Percentiles rank a stretch among this genome's conserved stretches.
phyloP scores from a whole-genome alignment of 2,113 vertebrate species.

The Caloenas nicobarica region DNA sequence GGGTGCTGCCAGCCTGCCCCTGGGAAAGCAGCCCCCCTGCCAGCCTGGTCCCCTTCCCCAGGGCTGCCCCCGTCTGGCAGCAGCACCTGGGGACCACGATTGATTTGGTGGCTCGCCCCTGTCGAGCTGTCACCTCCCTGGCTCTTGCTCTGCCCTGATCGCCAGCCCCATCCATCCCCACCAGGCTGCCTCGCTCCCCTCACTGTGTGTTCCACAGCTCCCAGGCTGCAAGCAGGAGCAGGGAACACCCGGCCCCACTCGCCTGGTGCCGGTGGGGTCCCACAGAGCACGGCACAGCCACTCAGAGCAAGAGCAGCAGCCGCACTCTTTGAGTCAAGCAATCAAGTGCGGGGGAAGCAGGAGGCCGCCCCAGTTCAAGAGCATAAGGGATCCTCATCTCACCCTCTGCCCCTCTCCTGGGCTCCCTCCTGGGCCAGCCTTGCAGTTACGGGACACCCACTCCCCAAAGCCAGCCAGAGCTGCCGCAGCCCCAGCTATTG shows the following conservation, averaged over 20 bases:
- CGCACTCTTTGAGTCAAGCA: not conserved
- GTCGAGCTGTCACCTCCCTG: not conserved
- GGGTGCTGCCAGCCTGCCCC: not conserved
- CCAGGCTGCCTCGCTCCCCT: not conserved
- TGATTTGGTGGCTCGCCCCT: not conserved
- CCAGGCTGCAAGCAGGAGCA: not conserved
- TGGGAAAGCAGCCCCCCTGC: not conserved
- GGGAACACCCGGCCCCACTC: not conserved
- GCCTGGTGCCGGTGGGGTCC: not conserved
- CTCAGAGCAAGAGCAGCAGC: not conserved
- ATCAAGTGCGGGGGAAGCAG: accelerated
- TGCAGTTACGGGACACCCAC: not conserved
- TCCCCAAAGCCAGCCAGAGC: not conserved
- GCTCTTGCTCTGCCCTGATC: not conserved
- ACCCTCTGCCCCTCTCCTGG: not conserved
- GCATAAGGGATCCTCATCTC: not conserved
- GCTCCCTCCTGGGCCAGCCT: not conserved
- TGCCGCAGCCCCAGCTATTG: not conserved
- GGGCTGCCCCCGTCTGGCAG: not conserved
- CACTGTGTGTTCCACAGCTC: not conserved
- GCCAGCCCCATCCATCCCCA: not conserved
- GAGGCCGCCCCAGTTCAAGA: not conserved
- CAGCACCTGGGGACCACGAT: not conserved
- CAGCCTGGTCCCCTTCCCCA: not conserved
- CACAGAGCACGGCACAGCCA: accelerated